Conservation (phyloP, 2,113 vertebrate genomes). For the Hirundichthys speculiger region DNA sequence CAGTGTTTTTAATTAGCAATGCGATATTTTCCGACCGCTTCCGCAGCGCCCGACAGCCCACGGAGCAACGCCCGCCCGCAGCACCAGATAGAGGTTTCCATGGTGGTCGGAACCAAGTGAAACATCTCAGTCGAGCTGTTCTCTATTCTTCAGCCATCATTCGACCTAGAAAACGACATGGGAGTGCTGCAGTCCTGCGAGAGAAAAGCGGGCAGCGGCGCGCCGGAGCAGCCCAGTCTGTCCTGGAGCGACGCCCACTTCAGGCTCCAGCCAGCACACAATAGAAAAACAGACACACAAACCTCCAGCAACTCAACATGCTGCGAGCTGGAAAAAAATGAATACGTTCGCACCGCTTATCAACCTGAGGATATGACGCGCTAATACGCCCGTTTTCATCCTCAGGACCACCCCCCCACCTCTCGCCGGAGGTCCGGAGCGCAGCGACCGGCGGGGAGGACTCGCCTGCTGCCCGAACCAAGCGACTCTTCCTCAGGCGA, state of each 20-base stretch:
- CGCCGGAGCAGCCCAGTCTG: conserved; percentile 66
- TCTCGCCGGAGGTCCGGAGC: conserved; percentile 65
- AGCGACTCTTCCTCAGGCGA: conserved; percentile 68
- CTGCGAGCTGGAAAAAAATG: conserved; percentile 12
- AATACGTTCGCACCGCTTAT: neutral
- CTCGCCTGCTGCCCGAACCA: conserved; percentile 69
- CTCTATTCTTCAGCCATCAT: conserved; percentile 6
- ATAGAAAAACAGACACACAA: conserved; percentile 63
- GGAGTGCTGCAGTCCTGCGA: conserved; percentile 65
- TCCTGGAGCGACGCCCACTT: conserved; percentile 83
- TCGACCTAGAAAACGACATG: conserved; percentile 50
- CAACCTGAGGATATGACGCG: conserved; percentile 10
- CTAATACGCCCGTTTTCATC: conserved; percentile 73
- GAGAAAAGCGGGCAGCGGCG: conserved; percentile 73
- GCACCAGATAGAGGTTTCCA: neutral
- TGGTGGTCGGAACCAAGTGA: neutral
- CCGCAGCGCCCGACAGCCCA: conserved; percentile 62
- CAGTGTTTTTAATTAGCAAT: conserved; percentile 34
- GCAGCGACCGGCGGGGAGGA: conserved; percentile 69
- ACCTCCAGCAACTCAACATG: conserved; percentile 35
- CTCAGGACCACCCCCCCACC: conserved; percentile 45
- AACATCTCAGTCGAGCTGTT: neutral
- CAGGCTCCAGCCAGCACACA: conserved; percentile 75
- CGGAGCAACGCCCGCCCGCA: conserved; percentile 60
- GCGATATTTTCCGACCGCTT: conserved; percentile 16